phyloP scores from a whole-genome alignment of 2,113 vertebrate genomes.

The Mandrillus leucophaeus region DNA sequence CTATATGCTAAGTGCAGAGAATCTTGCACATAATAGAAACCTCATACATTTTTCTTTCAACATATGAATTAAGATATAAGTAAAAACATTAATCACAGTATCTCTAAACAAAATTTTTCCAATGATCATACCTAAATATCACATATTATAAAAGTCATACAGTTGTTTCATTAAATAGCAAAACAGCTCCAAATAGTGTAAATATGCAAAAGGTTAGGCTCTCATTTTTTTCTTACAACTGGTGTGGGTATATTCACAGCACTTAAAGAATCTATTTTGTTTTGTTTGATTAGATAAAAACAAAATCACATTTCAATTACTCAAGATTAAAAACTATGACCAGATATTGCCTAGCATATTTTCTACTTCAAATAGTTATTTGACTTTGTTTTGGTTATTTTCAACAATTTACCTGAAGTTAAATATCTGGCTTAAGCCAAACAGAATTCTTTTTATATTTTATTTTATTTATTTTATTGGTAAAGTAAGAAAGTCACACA shows the following conservation, averaged over 20 bases:
- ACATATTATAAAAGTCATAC: neutral
- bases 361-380: neutral
- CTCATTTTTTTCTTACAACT: neutral
- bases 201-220: neutral
- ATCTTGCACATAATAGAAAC: neutral
- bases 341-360: neutral
- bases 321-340: neutral
- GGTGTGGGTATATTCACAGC: neutral
- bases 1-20: neutral
- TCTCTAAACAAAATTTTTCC: neutral
- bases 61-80: neutral
- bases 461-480: neutral
- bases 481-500: neutral
- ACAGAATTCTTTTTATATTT: neutral
- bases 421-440: neutral
- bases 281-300: neutral
- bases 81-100: neutral
- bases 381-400: neutral
- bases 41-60: neutral
- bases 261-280: neutral
- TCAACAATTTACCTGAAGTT: constrained; percentile 6
- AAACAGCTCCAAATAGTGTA: neutral
- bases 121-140: neutral
- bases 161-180: neutral
- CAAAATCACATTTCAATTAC: neutral